Percentiles rank a stretch among this genome's conserved stretches.
Conservation (phyloP, 2,888 invertebrate species). For the Harpagoxenus sublaevis region DNA sequence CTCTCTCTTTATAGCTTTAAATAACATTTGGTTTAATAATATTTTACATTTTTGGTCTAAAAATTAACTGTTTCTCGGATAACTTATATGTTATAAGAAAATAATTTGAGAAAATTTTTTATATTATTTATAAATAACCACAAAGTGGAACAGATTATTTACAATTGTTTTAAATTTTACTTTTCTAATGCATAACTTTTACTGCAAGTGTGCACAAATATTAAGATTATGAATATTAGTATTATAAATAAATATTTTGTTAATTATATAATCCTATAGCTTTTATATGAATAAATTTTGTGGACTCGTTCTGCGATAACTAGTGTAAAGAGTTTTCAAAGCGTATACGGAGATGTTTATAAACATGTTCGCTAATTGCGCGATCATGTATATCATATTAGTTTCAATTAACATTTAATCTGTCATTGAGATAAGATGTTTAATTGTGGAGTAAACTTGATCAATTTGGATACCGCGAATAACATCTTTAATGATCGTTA, state of each 20-base stretch:
- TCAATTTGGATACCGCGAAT: slow-evolving; percentile 10
- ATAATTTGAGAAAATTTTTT: not conserved
- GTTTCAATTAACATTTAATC: not conserved
- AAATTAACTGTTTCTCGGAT: not conserved
- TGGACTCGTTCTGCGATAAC: not conserved
- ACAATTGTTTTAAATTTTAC: not conserved
- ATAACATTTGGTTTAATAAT: slow-evolving; percentile 1
- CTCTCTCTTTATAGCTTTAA: not conserved
- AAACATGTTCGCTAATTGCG: not conserved
- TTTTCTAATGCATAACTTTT: not conserved
- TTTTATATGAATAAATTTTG: not conserved
- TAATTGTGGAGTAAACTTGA: not conserved
- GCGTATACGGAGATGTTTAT: not conserved
- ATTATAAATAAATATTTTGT: not conserved
- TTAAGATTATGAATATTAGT: not conserved
- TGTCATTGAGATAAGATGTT: not conserved
- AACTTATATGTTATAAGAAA: not conserved
- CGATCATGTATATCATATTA: not conserved
- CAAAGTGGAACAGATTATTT: not conserved
- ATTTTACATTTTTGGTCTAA: not conserved
- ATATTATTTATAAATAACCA: not conserved
- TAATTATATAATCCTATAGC: not conserved
- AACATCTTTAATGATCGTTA: not conserved
- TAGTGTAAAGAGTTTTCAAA: not conserved
- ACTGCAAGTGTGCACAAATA: not conserved